phyloP scores from a whole-genome alignment of 2,888 invertebrate species.

The Drosophila birchii region DNA sequence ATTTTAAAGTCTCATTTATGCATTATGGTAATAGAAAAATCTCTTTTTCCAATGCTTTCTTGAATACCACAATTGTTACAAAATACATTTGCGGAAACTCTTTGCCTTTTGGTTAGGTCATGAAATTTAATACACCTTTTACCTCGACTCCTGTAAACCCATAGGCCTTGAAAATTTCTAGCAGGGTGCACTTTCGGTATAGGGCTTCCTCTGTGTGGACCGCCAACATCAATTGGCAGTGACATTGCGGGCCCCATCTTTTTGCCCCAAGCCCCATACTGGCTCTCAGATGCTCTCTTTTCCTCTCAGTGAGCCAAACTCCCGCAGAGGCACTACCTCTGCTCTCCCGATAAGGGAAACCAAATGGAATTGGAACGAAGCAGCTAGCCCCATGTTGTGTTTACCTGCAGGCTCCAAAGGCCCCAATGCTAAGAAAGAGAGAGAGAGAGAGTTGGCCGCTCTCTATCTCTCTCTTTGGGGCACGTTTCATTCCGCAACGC shows the following conservation, averaged over 20 bases:
- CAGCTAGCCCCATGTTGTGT: background rate
- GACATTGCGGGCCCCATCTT: conserved; percentile 65
- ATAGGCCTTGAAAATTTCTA: conserved; percentile 4
- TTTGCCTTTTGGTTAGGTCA: too few relatives aligned
- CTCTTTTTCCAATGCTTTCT: too few relatives aligned
- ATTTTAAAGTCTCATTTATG: too few relatives aligned
- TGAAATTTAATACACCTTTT: background rate
- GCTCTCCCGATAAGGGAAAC: background rate
- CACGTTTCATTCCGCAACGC: conserved; percentile 30
- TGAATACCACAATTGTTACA: background rate
- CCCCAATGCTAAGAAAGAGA: conserved; percentile 4
- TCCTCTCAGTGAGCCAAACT: conserved; percentile 9
- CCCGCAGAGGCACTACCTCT: too few relatives aligned
- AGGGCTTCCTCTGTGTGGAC: conserved; percentile 46
- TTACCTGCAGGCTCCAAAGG: conserved; percentile 21
- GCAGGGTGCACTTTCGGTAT: conserved; percentile 26
- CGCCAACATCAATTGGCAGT: conserved; percentile 64
- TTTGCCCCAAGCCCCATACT: conserved; percentile 29
- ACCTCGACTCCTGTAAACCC: background rate
- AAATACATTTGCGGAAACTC: background rate
- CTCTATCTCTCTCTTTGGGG: conserved; percentile 1
- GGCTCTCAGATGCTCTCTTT: conserved; percentile 6
- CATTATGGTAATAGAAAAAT: too few relatives aligned
- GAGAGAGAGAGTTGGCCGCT: background rate
- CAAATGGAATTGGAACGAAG: conserved; percentile 21